Percentiles rank a stretch among this genome's conserved stretches.
phyloP scores from a whole-genome alignment of 2,888 invertebrate genomes.

The Ichneumon xanthorius region DNA sequence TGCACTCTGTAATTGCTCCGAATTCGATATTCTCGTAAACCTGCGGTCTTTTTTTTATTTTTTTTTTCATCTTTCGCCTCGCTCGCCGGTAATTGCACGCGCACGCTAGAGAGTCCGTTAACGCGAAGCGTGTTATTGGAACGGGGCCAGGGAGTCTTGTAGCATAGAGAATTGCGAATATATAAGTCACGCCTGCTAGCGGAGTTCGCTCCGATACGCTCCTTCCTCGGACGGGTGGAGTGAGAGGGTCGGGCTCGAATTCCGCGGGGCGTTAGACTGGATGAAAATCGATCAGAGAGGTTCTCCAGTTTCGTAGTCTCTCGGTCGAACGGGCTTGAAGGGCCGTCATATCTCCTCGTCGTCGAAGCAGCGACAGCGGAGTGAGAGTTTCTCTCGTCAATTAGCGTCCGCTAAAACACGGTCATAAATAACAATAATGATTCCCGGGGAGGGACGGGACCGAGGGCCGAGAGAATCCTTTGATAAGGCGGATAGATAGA shows the following conservation, averaged over 20 bases:
- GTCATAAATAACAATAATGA: conserved; percentile 58
- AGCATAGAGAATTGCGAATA: conserved; percentile 51
- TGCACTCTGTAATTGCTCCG: conserved; percentile 49
- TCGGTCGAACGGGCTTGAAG: conserved; percentile 10
- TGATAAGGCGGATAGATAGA: not conserved
- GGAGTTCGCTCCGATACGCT: not conserved
- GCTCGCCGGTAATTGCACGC: conserved; percentile 59
- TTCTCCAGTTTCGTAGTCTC: conserved; percentile 50
- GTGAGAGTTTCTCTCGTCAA: conserved; percentile 37
- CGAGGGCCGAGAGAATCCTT: conserved; percentile 21
- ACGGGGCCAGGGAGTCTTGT: conserved; percentile 68
- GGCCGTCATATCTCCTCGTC: conserved; percentile 2
- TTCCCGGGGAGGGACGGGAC: conserved; percentile 15
- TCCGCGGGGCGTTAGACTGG: conserved; percentile 40
- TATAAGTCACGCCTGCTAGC: conserved; percentile 20
- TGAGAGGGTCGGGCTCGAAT: conserved; percentile 27
- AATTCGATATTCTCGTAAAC: conserved; percentile 62
- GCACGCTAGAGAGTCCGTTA: conserved; percentile 54
- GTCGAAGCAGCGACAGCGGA: not conserved
- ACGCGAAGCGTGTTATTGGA: conserved; percentile 66
- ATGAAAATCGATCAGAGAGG: conserved; percentile 58
- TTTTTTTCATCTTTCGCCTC: conserved; percentile 18
- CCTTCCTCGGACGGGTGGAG: not conserved
- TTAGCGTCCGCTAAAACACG: conserved; percentile 46
- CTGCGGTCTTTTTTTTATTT: conserved; percentile 10